Evolutionary conservation across 1,140 invertebrate genomes (phyloP), one percentile per base, ranked within the genome.

Genomic region (Periplaneta americana): DNA sequence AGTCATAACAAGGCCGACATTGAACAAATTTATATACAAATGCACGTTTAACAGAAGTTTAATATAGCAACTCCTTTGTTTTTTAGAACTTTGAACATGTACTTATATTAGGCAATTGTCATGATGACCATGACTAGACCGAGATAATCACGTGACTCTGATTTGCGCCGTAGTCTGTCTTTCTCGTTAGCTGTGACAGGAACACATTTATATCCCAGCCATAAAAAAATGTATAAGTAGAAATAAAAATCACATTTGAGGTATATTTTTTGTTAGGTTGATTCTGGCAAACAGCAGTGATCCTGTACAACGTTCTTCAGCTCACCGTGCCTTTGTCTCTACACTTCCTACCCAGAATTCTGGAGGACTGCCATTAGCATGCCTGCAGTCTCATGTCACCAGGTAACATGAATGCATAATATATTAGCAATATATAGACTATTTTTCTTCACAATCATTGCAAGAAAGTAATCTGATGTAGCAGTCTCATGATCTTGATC

Each of bases 241-340:
- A 34, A n/a, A 66, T 31, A 57, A 11, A 11, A 35, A 28, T 15
- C 31, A 32, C 4, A 10, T 18, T 79, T 13, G n/a, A 34, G 22
- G n/a, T 81, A 6, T 34, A 33, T 75, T 75, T 79, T n/a, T 78
- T 81, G 82, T 86, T n/a, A 90, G 90, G 90, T 79, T 90, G 78
- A 82, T 89, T 34, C 85, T 91, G 76, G 89, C 89, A 17, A 89
- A 91, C 74, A 88, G 87, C 84, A 87, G 88, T 57, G 90, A 91
- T 84, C 88, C 89, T 17, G 85, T 90, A 15, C 89, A 89, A 86
- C 86, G 88, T 74, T 84, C 82, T 79, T 83, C 84, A 15, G 75
- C 81, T 75, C 83, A 83, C 34, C 66, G 80, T 13, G 83, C 37
- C 18, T 81, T 79, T 39, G 32, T 66, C n/a, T 22, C 39, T 31